phyloP scores from a whole-genome alignment of 2,888 invertebrate species.

The Fissipunctia ypsillon region DNA sequence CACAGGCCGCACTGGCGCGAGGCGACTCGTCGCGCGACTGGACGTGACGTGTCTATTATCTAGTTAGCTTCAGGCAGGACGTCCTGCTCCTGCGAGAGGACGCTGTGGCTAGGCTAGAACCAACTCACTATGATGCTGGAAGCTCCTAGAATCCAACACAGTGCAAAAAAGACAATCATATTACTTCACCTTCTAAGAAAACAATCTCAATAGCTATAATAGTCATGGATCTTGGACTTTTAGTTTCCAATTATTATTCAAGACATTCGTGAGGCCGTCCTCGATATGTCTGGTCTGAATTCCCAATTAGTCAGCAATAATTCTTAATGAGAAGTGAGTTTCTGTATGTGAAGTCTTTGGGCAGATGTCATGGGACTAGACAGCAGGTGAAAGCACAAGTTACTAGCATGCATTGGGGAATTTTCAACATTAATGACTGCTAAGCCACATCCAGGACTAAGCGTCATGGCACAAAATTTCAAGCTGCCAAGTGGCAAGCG shows the following conservation, averaged over 20 bases:
- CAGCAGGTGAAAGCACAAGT: neutral
- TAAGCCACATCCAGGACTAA: conserved; percentile 21
- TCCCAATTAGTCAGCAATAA: neutral
- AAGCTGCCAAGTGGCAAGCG: conserved; percentile 34
- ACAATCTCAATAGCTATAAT: neutral
- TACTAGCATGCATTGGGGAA: neutral
- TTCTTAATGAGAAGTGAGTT: neutral
- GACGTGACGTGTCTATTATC: conserved; percentile 47
- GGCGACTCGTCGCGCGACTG: conserved; percentile 11
- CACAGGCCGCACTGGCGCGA: conserved; percentile 10
- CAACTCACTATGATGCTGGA: neutral
- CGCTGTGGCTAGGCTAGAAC: neutral
- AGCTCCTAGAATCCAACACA: neutral
- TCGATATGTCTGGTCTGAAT: neutral
- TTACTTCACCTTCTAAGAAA: neutral
- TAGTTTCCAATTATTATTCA: neutral
- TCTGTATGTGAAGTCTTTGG: neutral
- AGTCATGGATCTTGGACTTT: neutral
- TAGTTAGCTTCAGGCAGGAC: conserved; percentile 45
- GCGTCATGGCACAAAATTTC: neutral
- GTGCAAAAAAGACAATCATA: neutral
- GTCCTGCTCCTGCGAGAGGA: conserved; percentile 26
- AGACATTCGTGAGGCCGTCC: neutral
- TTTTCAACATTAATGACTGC: too few species aligned
- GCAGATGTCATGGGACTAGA: neutral